These are phyloP conservation scores for Pseudomyrmex concolor DNA, from an alignment of 1,140 invertebrate genomes.

Conservation along the genomic window DNA sequence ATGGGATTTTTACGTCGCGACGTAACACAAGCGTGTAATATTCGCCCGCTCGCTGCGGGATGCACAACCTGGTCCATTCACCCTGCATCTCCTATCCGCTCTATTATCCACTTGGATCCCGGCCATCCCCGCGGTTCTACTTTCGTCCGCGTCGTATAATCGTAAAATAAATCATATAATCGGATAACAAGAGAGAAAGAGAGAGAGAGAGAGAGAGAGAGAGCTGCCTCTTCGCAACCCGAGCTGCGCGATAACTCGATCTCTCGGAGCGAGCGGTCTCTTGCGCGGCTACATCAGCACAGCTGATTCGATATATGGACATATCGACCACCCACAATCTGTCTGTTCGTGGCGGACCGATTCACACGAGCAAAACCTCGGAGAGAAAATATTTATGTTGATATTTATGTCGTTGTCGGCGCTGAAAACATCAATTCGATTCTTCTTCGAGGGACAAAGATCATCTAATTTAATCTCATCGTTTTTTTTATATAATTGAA, in stretches of 20 bases:
- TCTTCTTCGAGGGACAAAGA: too few relatives aligned
- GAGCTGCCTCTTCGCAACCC: conserved; percentile 45
- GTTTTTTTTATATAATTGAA: too few relatives aligned
- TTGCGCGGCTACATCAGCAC: not conserved
- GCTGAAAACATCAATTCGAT: too few relatives aligned
- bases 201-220: not conserved
- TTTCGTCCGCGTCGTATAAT: conserved; percentile 53
- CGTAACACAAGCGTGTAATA: not conserved
- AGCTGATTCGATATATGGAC: not conserved
- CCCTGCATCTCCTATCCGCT: conserved; percentile 52
- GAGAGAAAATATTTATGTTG: too few relatives aligned
- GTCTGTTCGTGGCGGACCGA: not conserved
- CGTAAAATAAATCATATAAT: conserved; percentile 78
- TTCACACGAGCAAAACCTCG: not conserved
- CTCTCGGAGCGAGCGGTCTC: conserved; percentile 17
- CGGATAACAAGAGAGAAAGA: conserved; percentile 60
- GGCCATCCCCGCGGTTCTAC: conserved; percentile 45
- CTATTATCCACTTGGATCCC: conserved; percentile 75
- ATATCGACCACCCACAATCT: conserved; percentile 17
- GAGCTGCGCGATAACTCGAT: conserved; percentile 61
- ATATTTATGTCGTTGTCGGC: too few relatives aligned
- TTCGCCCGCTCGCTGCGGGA: conserved; percentile 10
- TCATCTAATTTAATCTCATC: too few relatives aligned
- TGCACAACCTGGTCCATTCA: conserved; percentile 52
- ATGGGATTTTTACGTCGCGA: not conserved